A percentile compares a stretch with the other conserved stretches of the same genome.
Evolutionary conservation across 2,113 vertebrate species (phyloP).

Genomic region (Grammomys surdaster): DNA sequence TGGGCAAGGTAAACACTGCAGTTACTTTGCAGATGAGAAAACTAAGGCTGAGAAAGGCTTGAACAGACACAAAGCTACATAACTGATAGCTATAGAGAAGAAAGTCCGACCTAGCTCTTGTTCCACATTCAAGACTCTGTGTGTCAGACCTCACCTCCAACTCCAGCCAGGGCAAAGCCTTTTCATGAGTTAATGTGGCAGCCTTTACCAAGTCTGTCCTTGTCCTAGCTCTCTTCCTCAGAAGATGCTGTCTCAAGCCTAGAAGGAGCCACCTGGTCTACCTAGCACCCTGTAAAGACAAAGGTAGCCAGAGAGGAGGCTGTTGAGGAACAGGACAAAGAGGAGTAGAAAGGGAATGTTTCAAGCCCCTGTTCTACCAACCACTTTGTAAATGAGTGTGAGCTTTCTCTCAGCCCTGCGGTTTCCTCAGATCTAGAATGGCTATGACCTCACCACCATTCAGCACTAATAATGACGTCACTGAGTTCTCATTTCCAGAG

Average conservation of each 20-base stretch:
- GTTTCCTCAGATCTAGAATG: background rate
- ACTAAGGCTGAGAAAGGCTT: background rate
- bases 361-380: background rate
- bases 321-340: background rate
- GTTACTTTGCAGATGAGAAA: constrained; percentile 38
- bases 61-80: background rate
- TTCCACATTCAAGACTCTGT: background rate
- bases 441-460: background rate
- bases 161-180: background rate
- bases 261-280: background rate
- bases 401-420: constrained; percentile 21
- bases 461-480: background rate
- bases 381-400: background rate
- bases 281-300: background rate
- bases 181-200: background rate
- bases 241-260: background rate
- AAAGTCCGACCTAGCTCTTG: constrained; percentile 18
- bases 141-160: background rate
- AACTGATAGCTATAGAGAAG: background rate
- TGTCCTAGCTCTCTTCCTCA: background rate
- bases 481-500: background rate
- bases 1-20: constrained; percentile 37
- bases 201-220: background rate
- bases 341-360: background rate
- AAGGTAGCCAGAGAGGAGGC: background rate